phyloP scores from a whole-genome alignment of 2,113 vertebrate species.

The Crocuta crocuta region DNA sequence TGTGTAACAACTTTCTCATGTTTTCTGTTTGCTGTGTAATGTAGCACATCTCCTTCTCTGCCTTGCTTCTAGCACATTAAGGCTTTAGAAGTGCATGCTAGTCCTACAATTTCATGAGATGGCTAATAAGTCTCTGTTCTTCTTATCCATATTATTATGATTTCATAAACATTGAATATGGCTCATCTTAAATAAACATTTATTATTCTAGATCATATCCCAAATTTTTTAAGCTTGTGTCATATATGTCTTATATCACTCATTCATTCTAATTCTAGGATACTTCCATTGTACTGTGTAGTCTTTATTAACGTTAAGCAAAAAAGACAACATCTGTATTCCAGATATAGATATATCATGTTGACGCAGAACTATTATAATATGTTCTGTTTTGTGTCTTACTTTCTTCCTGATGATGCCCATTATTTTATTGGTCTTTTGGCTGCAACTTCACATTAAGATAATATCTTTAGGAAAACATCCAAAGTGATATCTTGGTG shows the following conservation, averaged over 20 bases:
- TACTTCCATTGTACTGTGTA: not conserved
- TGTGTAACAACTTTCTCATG: conserved; percentile 8
- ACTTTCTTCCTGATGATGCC: conserved; percentile 7
- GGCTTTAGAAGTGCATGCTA: not conserved
- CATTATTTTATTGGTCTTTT: conserved; percentile 35
- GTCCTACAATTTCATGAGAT: conserved; percentile 42
- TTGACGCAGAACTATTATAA: conserved; percentile 18
- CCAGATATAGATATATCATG: conserved; percentile 31
- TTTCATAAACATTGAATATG: conserved; percentile 40
- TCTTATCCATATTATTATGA: conserved; percentile 36
- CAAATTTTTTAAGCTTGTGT: not conserved
- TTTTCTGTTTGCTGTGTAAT: conserved; percentile 25
- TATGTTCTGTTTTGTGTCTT: conserved; percentile 44
- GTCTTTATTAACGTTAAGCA: conserved; percentile 1
- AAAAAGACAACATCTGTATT: conserved; percentile 32
- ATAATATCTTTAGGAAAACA: conserved; percentile 59
- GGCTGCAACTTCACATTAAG: not conserved
- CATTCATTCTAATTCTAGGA: conserved; percentile 31
- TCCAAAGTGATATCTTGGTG: not conserved
- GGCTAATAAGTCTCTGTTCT: conserved; percentile 36
- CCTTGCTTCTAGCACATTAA: not conserved
- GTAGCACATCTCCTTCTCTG: conserved; percentile 23
- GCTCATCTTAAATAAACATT: conserved; percentile 10
- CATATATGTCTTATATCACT: not conserved
- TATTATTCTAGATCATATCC: conserved; percentile 31